Evolutionary conservation across 2,888 invertebrate species (phyloP), one percentile per base, ranked within the genome.

Genomic region (Clusia tigrina): DNA sequence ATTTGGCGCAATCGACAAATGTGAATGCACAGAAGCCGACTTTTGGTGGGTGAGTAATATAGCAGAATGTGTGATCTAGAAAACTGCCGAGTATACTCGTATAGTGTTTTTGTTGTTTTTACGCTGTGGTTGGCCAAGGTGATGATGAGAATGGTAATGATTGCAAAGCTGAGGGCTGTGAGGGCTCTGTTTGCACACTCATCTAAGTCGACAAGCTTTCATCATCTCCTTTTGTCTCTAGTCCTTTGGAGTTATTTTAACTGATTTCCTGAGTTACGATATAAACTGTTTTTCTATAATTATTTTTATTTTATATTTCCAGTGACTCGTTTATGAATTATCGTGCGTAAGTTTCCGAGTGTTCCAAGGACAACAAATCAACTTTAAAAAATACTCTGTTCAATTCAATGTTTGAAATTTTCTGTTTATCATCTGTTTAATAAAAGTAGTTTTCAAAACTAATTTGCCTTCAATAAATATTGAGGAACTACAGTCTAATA

Each of bases 31-130:
- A 77, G 37, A 83, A 83, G 56, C 76, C 82, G 1, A 69, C 77
- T n/a, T 84, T 82, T 68, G 83, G 83, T 67, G 83, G 83, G 81
- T 81, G 63, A 74, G 78, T 70, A 20, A n/a, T n/a, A n/a, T n/a
- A n/a, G n/a, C n/a, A n/a, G n/a, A 18, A 1, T 26, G 18, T 10
- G 18, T 54, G 9, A 60, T 10, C 6, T 56, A 15, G 17, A 37
- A 24, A 12, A 23, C n/a, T n/a, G n/a, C n/a, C n/a, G n/a, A n/a
- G n/a, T n/a, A n/a, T n/a, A n/a, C n/a, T n/a, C n/a, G n/a, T n/a
- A n/a, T n/a, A n/a, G n/a, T n/a, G n/a, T n/a, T n/a, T n/a, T n/a
- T n/a, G 46, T 17, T 6, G n/a, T 15, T 17, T n/a, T n/a, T n/a
- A n/a, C n/a, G n/a, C n/a, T n/a, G n/a, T n/a, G n/a, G n/a, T 10